Evolutionary conservation across 2,888 invertebrate genomes (phyloP), one percentile per base, ranked within the genome.

Genomic region (Acanthosoma haemorrhoidale): DNA sequence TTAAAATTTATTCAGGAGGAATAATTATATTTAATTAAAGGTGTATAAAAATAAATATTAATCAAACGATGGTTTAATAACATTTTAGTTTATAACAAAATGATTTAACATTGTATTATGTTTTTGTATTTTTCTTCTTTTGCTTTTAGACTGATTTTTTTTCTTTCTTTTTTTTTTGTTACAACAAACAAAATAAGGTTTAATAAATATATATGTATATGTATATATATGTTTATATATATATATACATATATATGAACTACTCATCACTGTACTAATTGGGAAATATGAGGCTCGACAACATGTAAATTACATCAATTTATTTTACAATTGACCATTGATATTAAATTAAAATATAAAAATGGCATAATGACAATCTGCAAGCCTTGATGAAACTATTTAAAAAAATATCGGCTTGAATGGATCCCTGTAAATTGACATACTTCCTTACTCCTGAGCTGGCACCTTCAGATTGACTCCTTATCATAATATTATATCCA

Each of bases 41-140:
- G n/a, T n/a, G n/a, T n/a, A n/a, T n/a, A n/a, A 32, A 5, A 21
- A 13, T 11, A 1, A 25, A 43, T 3, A 43, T 43, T 43, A 43
- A 21, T 60, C 60, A 64, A 63, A 64, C 64, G 39, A 64, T 25
- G n/a, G 43, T 64, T 64, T 64, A 64, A 64, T 41, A 64, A 25
- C 64, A 39, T 64, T 39, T 39, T 39, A 41, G 64, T 39, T 16
- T 2, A 59, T 64, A 41, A 64, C 64, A 64, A 64, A 64, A 41
- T 64, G 41, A 41, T 64, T 38, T 4, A 36, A 32, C 32, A 16
- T 21, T 29, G 18, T 32, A 32, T 16, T 15, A 13, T 36, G 16
- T 16, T 13, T 1, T 29, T 59, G 31, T 4, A 15, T 6, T 16
- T 15, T 31, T 21, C 21, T 18, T 60, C 21, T 32, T 21, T 43